phyloP scores from a whole-genome alignment of 2,113 vertebrate species.

The Hippocampus barbouri region DNA sequence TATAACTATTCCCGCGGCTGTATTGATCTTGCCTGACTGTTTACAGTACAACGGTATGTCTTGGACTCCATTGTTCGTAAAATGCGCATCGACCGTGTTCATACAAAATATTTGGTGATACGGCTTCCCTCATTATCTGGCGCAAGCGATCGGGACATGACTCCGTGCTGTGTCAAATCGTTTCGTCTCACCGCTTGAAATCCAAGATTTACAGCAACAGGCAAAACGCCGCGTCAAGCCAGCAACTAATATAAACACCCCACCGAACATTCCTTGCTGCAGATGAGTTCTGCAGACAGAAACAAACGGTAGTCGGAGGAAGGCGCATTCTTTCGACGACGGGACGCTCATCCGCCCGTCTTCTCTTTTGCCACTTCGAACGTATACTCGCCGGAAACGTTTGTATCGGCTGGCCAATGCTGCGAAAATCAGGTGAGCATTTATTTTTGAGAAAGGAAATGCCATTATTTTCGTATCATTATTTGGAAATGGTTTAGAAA shows the following conservation, averaged over 20 bases:
- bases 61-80: no score
- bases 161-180: conserved; percentile 10
- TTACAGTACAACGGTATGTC: no score
- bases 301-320: conserved; percentile 35
- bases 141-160: conserved; percentile 13
- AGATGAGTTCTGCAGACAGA: conserved; percentile 42
- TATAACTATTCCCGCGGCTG: no score
- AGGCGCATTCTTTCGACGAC: conserved; percentile 45
- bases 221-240: conserved; percentile 17
- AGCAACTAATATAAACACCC: conserved; percentile 48
- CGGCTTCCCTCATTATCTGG: no score
- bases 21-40: no score
- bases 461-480: no score
- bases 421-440: no score
- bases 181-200: conserved; percentile 21
- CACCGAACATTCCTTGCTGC: conserved; percentile 35
- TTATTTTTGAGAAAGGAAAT: no score
- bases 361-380: conserved; percentile 20
- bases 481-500: no score
- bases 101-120: no score
- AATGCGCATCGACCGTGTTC: no score
- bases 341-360: conserved; percentile 44
- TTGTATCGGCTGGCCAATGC: conserved; percentile 22
- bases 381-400: conserved; percentile 33
- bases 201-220: conserved; percentile 41